These are phyloP conservation scores for Pipra filicauda DNA, from an alignment of 2,113 vertebrate species.

Conservation along the genomic window DNA sequence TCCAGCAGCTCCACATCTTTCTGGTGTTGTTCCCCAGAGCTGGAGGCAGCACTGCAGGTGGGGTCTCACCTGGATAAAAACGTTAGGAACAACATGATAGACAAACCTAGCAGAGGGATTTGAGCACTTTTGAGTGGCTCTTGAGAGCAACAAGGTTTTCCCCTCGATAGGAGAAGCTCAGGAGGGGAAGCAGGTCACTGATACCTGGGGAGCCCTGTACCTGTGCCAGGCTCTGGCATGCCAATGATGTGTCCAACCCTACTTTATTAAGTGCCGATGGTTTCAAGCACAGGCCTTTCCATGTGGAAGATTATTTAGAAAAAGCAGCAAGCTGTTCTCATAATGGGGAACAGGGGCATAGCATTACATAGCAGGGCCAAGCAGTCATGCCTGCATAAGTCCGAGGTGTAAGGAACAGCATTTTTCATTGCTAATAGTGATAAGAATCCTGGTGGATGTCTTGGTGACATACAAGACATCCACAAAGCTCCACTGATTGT, in stretches of 20 bases:
- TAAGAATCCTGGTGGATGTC: neutral
- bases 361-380: neutral
- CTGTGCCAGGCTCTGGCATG: accelerated
- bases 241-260: neutral
- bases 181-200: neutral
- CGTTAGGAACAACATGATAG: neutral
- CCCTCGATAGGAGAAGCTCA: neutral
- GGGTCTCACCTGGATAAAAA: neutral
- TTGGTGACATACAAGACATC: neutral
- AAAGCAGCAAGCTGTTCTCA: neutral
- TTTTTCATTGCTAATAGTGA: neutral
- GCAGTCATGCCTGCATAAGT: neutral
- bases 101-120: neutral
- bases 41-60: neutral
- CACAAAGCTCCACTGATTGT: neutral
- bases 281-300: neutral
- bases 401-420: neutral
- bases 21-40: accelerated
- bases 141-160: neutral
- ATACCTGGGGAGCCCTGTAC: accelerated
- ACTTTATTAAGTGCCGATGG: neutral
- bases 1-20: neutral
- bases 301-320: neutral
- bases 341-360: slow-evolving; percentile 23
- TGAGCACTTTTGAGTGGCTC: neutral